These are phyloP conservation scores for Platysteira castanea DNA, from an alignment of 2,113 vertebrate species.

Conservation along the genomic window DNA sequence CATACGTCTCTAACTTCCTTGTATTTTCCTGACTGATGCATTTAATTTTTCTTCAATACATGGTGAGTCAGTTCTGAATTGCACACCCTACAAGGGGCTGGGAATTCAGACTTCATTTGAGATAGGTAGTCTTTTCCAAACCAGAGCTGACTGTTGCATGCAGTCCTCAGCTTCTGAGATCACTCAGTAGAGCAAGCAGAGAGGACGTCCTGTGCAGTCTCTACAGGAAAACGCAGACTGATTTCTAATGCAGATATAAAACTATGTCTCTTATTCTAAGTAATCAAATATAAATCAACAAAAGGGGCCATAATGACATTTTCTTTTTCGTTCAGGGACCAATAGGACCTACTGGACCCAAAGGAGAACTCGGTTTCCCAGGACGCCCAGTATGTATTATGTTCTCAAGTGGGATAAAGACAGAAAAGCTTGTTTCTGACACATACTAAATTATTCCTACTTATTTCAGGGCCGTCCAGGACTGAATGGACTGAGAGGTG, in stretches of 20 bases:
- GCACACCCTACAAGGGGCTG: background rate
- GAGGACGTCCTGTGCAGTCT: background rate
- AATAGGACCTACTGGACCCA: conserved; percentile 83
- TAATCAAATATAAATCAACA: background rate
- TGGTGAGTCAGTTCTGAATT: background rate
- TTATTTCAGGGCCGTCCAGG: conserved; percentile 86
- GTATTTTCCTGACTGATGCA: background rate
- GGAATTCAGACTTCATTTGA: background rate
- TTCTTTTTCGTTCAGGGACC: conserved; percentile 80
- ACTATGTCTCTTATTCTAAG: background rate
- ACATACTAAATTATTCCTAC: background rate
- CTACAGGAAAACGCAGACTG: background rate
- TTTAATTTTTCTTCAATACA: background rate
- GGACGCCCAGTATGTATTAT: conserved; percentile 85
- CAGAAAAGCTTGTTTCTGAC: background rate
- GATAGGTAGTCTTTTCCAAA: background rate
- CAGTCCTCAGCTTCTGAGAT: background rate
- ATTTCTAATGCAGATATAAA: background rate
- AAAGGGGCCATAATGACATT: background rate
- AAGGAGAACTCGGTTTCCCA: conserved; percentile 91
- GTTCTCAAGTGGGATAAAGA: background rate
- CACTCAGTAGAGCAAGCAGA: background rate
- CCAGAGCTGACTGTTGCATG: background rate
- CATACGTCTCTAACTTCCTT: background rate
- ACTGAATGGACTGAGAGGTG: conserved; percentile 81